Percentiles rank a stretch among this genome's conserved stretches.
Evolutionary conservation across 2,888 invertebrate species (phyloP).

Genomic region (Drosophila monieri): DNA sequence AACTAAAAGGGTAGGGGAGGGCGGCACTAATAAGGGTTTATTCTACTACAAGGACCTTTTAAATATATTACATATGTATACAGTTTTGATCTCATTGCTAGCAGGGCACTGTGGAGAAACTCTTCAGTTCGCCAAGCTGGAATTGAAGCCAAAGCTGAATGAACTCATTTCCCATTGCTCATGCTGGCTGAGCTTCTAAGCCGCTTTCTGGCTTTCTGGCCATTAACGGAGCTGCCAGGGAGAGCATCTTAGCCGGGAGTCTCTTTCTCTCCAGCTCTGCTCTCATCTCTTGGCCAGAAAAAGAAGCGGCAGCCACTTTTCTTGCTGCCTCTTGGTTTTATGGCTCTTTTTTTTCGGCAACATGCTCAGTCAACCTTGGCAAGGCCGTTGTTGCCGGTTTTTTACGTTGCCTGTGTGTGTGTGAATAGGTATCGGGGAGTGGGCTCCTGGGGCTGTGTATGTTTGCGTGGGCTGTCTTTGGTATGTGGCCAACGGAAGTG

Average conservation of each 20-base stretch:
- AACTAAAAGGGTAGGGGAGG: conserved; percentile 14
- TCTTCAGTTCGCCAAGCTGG: conserved; percentile 25
- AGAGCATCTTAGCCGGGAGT: conserved; percentile 17
- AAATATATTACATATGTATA: no score
- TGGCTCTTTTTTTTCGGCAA: conserved; percentile 68
- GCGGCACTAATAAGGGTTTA: conserved; percentile 50
- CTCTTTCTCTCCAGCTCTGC: conserved; percentile 37
- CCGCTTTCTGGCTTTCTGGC: conserved; percentile 62
- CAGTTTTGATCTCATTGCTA: background rate
- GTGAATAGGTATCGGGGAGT: conserved; percentile 30
- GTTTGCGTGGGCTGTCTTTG: conserved; percentile 61
- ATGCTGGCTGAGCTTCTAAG: conserved; percentile 71
- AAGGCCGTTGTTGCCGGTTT: conserved; percentile 83
- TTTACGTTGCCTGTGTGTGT: conserved; percentile 38
- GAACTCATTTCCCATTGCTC: conserved; percentile 55
- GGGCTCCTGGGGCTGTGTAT: conserved; percentile 22
- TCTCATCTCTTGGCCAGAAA: conserved; percentile 48
- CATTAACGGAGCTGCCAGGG: conserved; percentile 37
- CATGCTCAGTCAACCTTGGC: conserved; percentile 83
- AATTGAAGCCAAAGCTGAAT: conserved; percentile 39
- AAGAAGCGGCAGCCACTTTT: conserved; percentile 64
- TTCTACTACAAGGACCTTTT: conserved; percentile 2
- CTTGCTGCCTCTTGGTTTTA: conserved; percentile 63
- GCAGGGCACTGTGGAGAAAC: conserved; percentile 25
- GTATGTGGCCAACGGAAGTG: conserved; percentile 73